phyloP scores from a whole-genome alignment of 2,888 invertebrate species.

The Cerastis rubricosa region DNA sequence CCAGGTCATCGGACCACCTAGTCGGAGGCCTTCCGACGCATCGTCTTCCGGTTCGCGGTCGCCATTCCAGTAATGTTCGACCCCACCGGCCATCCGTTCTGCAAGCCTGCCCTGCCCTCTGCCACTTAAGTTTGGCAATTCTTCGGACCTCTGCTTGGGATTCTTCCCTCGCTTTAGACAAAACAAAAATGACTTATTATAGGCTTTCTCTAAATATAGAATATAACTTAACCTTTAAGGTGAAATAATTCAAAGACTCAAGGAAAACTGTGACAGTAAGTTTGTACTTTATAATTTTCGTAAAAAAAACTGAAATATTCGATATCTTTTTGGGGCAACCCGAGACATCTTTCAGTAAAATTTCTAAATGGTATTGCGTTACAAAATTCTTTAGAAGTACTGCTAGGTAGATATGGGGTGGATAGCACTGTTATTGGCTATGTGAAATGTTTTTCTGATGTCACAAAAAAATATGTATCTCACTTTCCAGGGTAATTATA shows the following conservation, averaged over 20 bases:
- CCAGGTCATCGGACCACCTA: too few relatives aligned
- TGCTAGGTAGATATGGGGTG: conserved; percentile 1
- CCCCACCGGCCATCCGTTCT: too few relatives aligned
- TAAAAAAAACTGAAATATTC: conserved; percentile 11
- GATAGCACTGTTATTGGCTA: not conserved
- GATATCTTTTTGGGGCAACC: conserved; percentile 22
- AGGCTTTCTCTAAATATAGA: not conserved
- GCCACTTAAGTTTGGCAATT: too few relatives aligned
- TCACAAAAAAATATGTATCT: not conserved
- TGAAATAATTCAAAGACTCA: not conserved
- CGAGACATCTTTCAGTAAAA: conserved; percentile 28
- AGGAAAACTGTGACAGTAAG: conserved; percentile 1
- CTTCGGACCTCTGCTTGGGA: too few relatives aligned
- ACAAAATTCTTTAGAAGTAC: conserved; percentile 20
- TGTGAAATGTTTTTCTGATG: not conserved
- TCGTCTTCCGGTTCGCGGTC: too few relatives aligned
- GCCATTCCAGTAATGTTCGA: too few relatives aligned
- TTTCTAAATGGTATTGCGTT: conserved; percentile 11
- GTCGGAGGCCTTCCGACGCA: too few relatives aligned
- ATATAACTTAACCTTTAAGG: not conserved
- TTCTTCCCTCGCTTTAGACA: too few relatives aligned
- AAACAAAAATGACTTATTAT: too few relatives aligned
- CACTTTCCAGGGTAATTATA: not conserved
- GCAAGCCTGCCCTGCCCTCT: too few relatives aligned
- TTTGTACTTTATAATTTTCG: not conserved